Base-by-base conservation (phyloP, 2,113 vertebrate genomes). In the Glaucomys volans region DNA sequence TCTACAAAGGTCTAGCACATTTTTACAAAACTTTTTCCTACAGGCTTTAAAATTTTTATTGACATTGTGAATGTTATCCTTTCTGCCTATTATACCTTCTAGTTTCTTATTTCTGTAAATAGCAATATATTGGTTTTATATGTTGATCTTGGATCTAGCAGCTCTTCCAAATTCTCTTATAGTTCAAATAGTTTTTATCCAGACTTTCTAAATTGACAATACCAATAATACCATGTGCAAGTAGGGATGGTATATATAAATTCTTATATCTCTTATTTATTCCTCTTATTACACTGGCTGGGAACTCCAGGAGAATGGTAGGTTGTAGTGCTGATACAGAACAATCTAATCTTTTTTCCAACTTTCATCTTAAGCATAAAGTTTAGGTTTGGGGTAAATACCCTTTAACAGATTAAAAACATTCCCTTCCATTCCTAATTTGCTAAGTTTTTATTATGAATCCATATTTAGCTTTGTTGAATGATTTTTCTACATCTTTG, bases 361-460 rank as follows among this genome's bases (percentile, higher is more conserved):
- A 93, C 30, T 69, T 93, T 64, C n/a, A 75, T 77, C 42, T 64
- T 32, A 71, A 90, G 50, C 54, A 71, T 90, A 52, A 86, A 90
- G 22, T 75, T 87, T 90, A 81, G 32, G 26, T 75, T 92, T 62
- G 17, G 28, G 22, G 40, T 66, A 85, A 9, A 40, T 87, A 69
- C 7, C 0, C 67, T 85, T 67, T 37, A 66, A 76, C 9, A 14
- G 22, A 75, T 35, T 94, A 35, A 64, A 96, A 66, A 81, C 20
- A 6, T 35, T 75, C 32, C 40, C 59, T 85, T 74, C 40, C 66
- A 88, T 44, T 83, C 52, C 35, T 69, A 93, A 62, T 76, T 82
- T 92, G 16, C 37, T 88, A 42, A 37, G 4, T 52, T 79, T 90
- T 82, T 75, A 37, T 94, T 83, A 32, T 26, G 5, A 81, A 24